Evolutionary conservation across 2,113 vertebrate species (phyloP), one percentile per base, ranked within the genome.

Genomic region (Hoplias malabaricus): DNA sequence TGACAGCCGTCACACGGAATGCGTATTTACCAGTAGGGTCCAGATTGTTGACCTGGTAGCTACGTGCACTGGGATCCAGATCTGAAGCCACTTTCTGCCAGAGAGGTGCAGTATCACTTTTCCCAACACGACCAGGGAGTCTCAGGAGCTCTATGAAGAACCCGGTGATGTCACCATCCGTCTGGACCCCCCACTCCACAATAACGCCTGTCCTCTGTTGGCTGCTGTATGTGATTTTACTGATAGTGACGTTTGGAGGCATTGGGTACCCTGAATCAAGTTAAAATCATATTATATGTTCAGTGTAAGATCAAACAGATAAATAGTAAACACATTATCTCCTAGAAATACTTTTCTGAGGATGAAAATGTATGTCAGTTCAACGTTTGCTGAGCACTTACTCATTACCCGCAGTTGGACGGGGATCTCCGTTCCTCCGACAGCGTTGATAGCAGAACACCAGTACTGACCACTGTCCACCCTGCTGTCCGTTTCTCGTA

Each of bases 201-300:
- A 93, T 90, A 86, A 97, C 95, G 85, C 96, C 93, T 0, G 89
- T 93, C 27, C 92, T 90, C 0, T 90, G 87, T 1, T 83, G 90
- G 3, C 88, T 90, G 69, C 89, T 96, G 76, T 94, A 93, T 73
- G 87, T 85, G 11, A 87, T 86, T 74, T 74, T 93, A 86, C 91
- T 90, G 85, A 98, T 94, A 69, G 94, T 95, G 21, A 93, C 93
- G 0, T 97, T 96, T 43, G 95, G 95, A 0, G 96, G 95, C 43
- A 91, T 90, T 0, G 95, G 96, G 78, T 98, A 88, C n/a, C 91
- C 96, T 96, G 83, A 4, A 14, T 77, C 0, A 33, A 38, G 25
- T n/a, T n/a, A n/a, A n/a, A n/a, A n/a, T n/a, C n/a, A n/a, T n/a
- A n/a, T n/a, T n/a, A n/a, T n/a, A n/a, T n/a, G n/a, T n/a, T n/a